Base-by-base conservation (phyloP, 2,797 vertebrate genomes). In the Australoheros facetus region DNA sequence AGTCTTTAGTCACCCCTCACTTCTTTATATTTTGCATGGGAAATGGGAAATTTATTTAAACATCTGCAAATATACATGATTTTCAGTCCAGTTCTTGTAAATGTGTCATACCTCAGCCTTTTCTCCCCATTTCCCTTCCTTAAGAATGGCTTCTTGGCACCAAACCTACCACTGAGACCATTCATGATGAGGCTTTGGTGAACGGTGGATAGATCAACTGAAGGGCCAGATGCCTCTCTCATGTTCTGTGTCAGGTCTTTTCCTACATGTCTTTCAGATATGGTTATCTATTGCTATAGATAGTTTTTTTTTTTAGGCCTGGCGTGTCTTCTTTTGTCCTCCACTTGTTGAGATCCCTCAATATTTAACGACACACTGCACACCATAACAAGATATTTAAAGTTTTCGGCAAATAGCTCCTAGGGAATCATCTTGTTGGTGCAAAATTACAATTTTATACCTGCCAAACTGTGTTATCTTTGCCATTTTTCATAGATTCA, bases 381-480 rank as follows among this genome's bases (percentile, higher is more conserved):
- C 37, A 60, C 12, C 34, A 60, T n/a, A 21, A 11, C 0, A 0
- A 60, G 34, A 60, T 62, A 39, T 62, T 0, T 13, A 1, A 42
- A 12, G 12, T 42, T 42, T 42, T 42, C 2, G 2, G 34, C 34
- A 9, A 37, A 37, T 37, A 37, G 34, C 7, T 37, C 39, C 12
- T 12, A 12, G 39, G 39, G 59, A 42, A 23, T 62, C 21, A 62
- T 0, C 39, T 3, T 62, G 59, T 37, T 37, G 37, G 2, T 37
- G 37, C 12, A 62, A 62, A 62, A 62, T 39, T 42, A 62, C 34
- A 16, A 42, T 9, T 42, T 23, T 23, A 62, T 39, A 4, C 59
- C 7, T 42, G 34, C 1, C n/a, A 62, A 62, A 42, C 59, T 62
- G n/a, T 62, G 34, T 9, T 23, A 62, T 39, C 21, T n/a, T 62